Base-by-base conservation (phyloP, 1,140 invertebrate genomes). In the Drosophila punjabiensis region DNA sequence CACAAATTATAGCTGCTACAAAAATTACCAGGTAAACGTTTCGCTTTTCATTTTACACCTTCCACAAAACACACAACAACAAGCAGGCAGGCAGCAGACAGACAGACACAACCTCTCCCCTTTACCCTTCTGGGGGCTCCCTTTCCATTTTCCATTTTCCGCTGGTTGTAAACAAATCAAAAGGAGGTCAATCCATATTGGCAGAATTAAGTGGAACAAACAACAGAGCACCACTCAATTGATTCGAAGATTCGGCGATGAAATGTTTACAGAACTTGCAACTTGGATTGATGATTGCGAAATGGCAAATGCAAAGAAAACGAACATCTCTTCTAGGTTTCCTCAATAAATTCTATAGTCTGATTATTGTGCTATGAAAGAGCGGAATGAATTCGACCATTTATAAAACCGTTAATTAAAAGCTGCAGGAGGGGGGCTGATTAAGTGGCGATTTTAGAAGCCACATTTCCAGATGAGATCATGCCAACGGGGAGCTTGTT, bases 21-120 rank as follows among this genome's bases (percentile, higher is more conserved):
- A 18, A 33, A 64, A 81, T 20, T 32, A 74, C 47, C 11, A 73
- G 60, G 74, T 84, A 79, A 75, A 80, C 76, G 70, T 28, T 81
- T 81, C 59, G 77, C 82, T 84, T 85, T 84, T 84, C 77, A 81
- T 85, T 84, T 84, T 85, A 85, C 81, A 84, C 81, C 81, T 85
- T 71, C 66, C 56, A 81, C 75, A 50, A 69, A 83, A 77, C 14
- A 80, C 47, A 73, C 24, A 56, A 18, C 13, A 55, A 56, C 37
- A 71, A 10, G 18, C 41, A 52, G 13, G 33, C 53, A 35, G 18
- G 59, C 59, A 28, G 30, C 53, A 75, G 14, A 45, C 39, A 76
- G 55, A 35, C 32, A 56, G 14, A 39, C 35, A 37, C 58, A 68
- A 65, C 43, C 48, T 43, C 52, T 33, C 24, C 50, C 24, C 60